phyloP scores from a whole-genome alignment of 2,113 vertebrate species.

The Albula glossodonta region DNA sequence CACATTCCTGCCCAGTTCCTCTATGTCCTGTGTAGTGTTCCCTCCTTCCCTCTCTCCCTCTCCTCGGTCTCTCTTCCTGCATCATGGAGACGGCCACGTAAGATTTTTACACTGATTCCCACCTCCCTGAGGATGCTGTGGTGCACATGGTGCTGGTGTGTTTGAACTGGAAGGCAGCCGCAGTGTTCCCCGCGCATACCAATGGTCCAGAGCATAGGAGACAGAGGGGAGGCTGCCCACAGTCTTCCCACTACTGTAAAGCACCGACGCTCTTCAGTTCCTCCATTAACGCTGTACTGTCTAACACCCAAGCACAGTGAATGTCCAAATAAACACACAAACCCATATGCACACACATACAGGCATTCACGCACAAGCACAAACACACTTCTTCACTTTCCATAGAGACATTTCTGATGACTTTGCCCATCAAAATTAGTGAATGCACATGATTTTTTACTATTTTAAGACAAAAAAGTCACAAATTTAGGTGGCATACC shows the following conservation, averaged over 20 bases:
- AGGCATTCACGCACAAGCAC: slow-evolving; percentile 10
- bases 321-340: slow-evolving; percentile 15
- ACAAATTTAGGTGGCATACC: too few relatives aligned
- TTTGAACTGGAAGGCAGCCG: slow-evolving; percentile 38
- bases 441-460: too few relatives aligned
- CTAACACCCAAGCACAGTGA: slow-evolving; percentile 8
- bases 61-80: slow-evolving; percentile 20
- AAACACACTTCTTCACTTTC: too few relatives aligned
- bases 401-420: too few relatives aligned
- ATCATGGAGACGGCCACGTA: slow-evolving; percentile 43
- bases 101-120: slow-evolving; percentile 46
- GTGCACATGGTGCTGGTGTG: slow-evolving; percentile 22
- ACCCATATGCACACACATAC: slow-evolving; percentile 19
- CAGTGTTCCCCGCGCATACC: neutral
- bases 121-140: slow-evolving; percentile 25
- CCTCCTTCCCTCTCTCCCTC: slow-evolving; percentile 45
- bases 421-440: too few relatives aligned
- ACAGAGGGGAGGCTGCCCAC: neutral
- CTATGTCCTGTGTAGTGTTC: slow-evolving; percentile 48
- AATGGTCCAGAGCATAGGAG: neutral
- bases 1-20: slow-evolving; percentile 29
- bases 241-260: neutral
- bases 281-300: slow-evolving; percentile 13
- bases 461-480: too few relatives aligned
- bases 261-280: neutral